Conservation (phyloP, 2,888 invertebrate species). For the Podotricha telesiphe region DNA sequence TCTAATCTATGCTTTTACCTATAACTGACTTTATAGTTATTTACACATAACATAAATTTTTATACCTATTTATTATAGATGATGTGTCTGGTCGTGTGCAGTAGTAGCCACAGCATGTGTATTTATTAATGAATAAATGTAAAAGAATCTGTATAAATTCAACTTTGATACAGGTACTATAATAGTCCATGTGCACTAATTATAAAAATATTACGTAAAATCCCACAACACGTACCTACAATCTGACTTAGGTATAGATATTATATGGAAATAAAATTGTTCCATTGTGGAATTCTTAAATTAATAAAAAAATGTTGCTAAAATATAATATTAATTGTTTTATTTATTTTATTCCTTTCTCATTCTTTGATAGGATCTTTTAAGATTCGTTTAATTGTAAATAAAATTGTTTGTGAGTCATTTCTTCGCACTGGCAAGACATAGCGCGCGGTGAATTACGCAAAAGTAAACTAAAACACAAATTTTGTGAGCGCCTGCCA, state of each 20-base stretch:
- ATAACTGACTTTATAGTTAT: background rate
- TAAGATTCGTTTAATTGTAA: no score
- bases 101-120: constrained; percentile 38
- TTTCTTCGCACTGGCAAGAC: no score
- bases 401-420: no score
- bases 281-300: constrained; percentile 83
- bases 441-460: no score
- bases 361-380: background rate
- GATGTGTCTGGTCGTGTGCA: background rate
- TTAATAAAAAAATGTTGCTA: constrained; percentile 85
- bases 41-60: background rate
- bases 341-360: constrained; percentile 50
- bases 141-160: constrained; percentile 44
- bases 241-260: constrained; percentile 76
- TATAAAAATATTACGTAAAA: constrained; percentile 56
- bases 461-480: no score
- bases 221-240: constrained; percentile 68
- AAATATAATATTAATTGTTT: constrained; percentile 69
- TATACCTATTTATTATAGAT: constrained; percentile 9
- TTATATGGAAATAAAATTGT: constrained; percentile 75
- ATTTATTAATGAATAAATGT: constrained; percentile 32
- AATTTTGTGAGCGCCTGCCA: no score
- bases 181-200: constrained; percentile 71
- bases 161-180: constrained; percentile 66
- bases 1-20: background rate